Conservation (phyloP, 2,888 invertebrate genomes). For the Leuctra nigra region DNA sequence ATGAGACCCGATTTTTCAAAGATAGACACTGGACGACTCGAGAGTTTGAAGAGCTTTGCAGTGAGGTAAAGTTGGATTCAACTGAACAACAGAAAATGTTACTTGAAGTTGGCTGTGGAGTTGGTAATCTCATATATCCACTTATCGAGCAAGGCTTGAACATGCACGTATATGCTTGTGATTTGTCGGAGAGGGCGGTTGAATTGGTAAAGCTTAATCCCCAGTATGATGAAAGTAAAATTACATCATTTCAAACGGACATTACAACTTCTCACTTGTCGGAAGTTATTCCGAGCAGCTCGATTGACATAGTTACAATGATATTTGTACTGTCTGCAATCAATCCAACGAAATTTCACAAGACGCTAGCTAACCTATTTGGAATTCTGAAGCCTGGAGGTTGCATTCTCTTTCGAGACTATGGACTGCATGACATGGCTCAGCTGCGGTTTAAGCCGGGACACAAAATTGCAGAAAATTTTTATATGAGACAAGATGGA, state of each 20-base stretch:
- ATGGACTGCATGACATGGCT: slow-evolving; percentile 93
- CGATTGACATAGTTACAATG: slow-evolving; percentile 76
- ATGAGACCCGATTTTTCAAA: slow-evolving; percentile 88
- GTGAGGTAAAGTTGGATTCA: slow-evolving; percentile 33
- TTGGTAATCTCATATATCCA: slow-evolving; percentile 94
- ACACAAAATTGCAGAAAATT: slow-evolving; percentile 84
- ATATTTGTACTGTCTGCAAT: slow-evolving; percentile 95
- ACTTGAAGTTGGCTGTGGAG: slow-evolving; percentile 91
- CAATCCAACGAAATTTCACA: slow-evolving; percentile 72
- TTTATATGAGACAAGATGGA: slow-evolving; percentile 95
- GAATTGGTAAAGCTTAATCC: slow-evolving; percentile 68
- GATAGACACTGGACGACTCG: slow-evolving; percentile 95
- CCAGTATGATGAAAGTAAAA: slow-evolving; percentile 55
- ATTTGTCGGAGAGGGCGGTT: slow-evolving; percentile 86
- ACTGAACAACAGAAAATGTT: slow-evolving; percentile 27
- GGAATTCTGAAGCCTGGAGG: slow-evolving; percentile 67
- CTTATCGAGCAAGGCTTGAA: slow-evolving; percentile 70
- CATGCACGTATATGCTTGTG: slow-evolving; percentile 78
- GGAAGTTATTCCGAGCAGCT: slow-evolving; percentile 43
- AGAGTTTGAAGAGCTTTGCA: slow-evolving; percentile 80
- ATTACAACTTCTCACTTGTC: slow-evolving; percentile 64
- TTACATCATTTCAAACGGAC: slow-evolving; percentile 80
- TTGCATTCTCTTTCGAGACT: slow-evolving; percentile 81
- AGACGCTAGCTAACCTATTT: slow-evolving; percentile 52
- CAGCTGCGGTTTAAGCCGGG: slow-evolving; percentile 91